Evolutionary conservation across 1,140 invertebrate species (phyloP).

Genomic region (Zaprionus kolodkinae): DNA sequence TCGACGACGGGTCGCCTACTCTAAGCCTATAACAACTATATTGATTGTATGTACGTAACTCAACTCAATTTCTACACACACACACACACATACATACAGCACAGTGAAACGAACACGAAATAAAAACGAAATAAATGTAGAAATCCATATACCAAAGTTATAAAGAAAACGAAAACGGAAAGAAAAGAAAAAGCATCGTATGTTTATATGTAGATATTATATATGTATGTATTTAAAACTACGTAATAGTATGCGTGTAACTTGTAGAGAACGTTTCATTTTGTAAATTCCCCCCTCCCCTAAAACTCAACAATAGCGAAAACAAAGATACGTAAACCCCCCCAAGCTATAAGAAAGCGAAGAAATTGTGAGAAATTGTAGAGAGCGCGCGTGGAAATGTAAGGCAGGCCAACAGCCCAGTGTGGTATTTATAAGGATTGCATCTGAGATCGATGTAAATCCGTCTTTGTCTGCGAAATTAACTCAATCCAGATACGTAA

Average conservation of each 20-base stretch:
- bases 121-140: conserved; percentile 49
- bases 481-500: conserved; percentile 84
- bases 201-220: conserved; percentile 80
- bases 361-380: conserved; percentile 20
- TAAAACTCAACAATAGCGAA: conserved; percentile 34
- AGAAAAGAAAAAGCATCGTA: conserved; percentile 57
- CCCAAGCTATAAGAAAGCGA: conserved; percentile 29
- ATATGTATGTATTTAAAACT: conserved; percentile 64
- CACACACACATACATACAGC: not conserved
- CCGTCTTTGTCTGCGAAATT: conserved; percentile 34
- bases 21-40: conserved; percentile 56
- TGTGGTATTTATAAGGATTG: conserved; percentile 34
- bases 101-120: conserved; percentile 5
- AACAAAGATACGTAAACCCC: conserved; percentile 52
- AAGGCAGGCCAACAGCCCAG: conserved; percentile 32
- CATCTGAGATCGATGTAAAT: conserved; percentile 24
- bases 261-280: conserved; percentile 74
- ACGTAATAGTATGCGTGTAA: conserved; percentile 65
- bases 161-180: conserved; percentile 41
- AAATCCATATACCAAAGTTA: conserved; percentile 81
- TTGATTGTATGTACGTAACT: conserved; percentile 79
- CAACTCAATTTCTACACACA: conserved; percentile 70
- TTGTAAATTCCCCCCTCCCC: conserved; percentile 69
- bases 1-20: conserved; percentile 18
- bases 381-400: conserved; percentile 26